These are phyloP conservation scores for Scaptomyza pallida DNA, from an alignment of 1,140 invertebrate genomes.

Conservation along the genomic window DNA sequence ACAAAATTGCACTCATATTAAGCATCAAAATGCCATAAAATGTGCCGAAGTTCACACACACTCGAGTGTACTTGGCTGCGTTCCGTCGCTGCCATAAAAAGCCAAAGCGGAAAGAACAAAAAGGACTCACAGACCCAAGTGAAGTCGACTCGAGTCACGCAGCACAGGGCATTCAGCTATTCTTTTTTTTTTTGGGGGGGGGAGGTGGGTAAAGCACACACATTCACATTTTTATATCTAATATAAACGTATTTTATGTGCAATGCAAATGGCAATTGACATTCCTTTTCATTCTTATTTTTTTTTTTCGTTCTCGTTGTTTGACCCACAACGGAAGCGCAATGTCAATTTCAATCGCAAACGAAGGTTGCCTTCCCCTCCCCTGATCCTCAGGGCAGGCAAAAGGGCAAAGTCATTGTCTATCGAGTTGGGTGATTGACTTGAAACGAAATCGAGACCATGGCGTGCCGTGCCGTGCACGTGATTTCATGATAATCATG, in stretches of 20 bases:
- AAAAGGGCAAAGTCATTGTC: constrained; percentile 71
- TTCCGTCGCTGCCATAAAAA: constrained; percentile 61
- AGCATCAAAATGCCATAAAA: constrained; percentile 76
- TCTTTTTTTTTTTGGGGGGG: constrained; percentile 52
- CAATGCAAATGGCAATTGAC: constrained; percentile 79
- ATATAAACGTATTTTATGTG: constrained; percentile 24
- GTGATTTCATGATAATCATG: constrained; percentile 73
- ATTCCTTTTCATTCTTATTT: constrained; percentile 44
- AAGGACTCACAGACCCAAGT: constrained; percentile 10
- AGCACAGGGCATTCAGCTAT: not conserved
- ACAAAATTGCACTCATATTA: constrained; percentile 75
- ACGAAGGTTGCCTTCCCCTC: constrained; percentile 64
- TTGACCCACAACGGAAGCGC: constrained; percentile 47
- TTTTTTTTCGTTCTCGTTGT: constrained; percentile 26
- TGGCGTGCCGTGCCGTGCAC: constrained; percentile 54
- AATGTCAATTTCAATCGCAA: constrained; percentile 72
- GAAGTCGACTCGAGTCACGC: constrained; percentile 30
- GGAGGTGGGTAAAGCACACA: too few species aligned
- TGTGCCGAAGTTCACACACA: constrained; percentile 63
- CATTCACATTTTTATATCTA: constrained; percentile 25
- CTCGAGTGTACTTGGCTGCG: constrained; percentile 62
- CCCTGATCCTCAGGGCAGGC: constrained; percentile 39
- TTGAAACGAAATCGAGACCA: constrained; percentile 34
- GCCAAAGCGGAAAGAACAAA: constrained; percentile 25
- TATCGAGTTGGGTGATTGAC: constrained; percentile 72